A percentile compares a stretch with the other conserved stretches of the same genome.
These are phyloP conservation scores for Anniella stebbinsi DNA, from an alignment of 2,797 vertebrate species.

Conservation along the genomic window DNA sequence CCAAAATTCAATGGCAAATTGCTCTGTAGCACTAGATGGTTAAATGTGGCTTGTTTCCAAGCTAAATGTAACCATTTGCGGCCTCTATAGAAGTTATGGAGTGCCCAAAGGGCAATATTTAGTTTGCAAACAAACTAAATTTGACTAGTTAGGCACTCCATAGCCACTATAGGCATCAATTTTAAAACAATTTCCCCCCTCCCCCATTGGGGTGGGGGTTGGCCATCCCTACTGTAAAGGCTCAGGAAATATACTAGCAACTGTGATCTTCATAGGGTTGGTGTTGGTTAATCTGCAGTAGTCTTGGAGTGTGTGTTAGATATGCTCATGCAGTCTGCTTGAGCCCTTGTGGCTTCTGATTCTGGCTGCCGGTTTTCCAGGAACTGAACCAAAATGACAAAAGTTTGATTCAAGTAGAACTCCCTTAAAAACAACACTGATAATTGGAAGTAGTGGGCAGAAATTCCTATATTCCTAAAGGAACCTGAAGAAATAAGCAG, in stretches of 20 bases:
- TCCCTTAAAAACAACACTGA: constrained; percentile 26
- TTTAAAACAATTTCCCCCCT: too few species aligned
- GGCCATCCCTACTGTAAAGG: background rate
- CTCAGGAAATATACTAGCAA: too few species aligned
- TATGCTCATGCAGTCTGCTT: background rate
- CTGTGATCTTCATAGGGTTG: background rate
- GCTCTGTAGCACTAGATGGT: too few species aligned
- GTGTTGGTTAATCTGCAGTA: background rate
- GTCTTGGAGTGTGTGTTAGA: background rate
- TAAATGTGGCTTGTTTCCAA: too few species aligned
- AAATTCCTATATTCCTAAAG: background rate
- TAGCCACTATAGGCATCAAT: too few species aligned
- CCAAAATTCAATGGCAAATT: too few species aligned
- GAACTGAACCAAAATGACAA: background rate
- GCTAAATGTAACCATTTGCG: too few species aligned
- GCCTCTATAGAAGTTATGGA: too few species aligned
- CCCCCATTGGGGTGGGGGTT: too few species aligned
- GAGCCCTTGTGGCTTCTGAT: background rate
- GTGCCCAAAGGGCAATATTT: too few species aligned
- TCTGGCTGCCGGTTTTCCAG: background rate
- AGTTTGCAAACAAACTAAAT: too few species aligned
- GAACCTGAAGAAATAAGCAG: background rate
- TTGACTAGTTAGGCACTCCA: too few species aligned
- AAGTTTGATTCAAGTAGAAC: background rate
- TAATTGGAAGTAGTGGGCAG: background rate